Base-by-base conservation (phyloP, 2,888 invertebrate genomes). In the Escarpia spicata region DNA sequence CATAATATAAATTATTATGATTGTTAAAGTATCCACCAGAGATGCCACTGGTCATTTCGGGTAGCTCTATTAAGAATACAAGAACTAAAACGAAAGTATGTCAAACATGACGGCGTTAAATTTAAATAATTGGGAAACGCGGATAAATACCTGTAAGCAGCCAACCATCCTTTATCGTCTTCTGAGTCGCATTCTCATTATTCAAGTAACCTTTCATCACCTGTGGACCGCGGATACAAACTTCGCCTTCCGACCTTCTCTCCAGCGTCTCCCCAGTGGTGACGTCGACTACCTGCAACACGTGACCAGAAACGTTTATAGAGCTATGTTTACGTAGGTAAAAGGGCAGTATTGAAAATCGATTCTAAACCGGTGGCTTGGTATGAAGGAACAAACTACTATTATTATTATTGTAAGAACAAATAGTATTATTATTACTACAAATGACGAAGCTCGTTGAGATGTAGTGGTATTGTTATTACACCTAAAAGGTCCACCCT, bases 131-230 rank as follows among this genome's bases (percentile, higher is more conserved):
- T 75, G 26, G n/a, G 3, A 75, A 75, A 75, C 26, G 2, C 19
- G 75, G 19, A 26, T 6, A 75, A 26, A 26, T 98, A 0, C 98
- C 98, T 26, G 96, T 95, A 91, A 98, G 98, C 37, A 98, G 96
- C 98, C 98, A 98, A 0, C 98, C 98, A 91, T 98, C 98, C 43
- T 96, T 95, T 94, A 98, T 98, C 44, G 98, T 97, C 8, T 97
- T 96, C n/a, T 96, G 97, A 2, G 98, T 98, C 2, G 98, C 97
- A 43, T 97, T 96, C 93, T 97, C 97, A 95, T 98, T 97, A 0
- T 97, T 97, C 95, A 98, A 97, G 96, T 98, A 99, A 0, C 98
- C 98, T 95, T 98, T 98, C 98, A 98, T 98, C 19, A 98, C 97
- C 91, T 97, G 96, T 31, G 98, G 97, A 0, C 98, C 98, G 95